Base-by-base conservation (phyloP, 2,113 vertebrate genomes). In the Ranitomeya variabilis region DNA sequence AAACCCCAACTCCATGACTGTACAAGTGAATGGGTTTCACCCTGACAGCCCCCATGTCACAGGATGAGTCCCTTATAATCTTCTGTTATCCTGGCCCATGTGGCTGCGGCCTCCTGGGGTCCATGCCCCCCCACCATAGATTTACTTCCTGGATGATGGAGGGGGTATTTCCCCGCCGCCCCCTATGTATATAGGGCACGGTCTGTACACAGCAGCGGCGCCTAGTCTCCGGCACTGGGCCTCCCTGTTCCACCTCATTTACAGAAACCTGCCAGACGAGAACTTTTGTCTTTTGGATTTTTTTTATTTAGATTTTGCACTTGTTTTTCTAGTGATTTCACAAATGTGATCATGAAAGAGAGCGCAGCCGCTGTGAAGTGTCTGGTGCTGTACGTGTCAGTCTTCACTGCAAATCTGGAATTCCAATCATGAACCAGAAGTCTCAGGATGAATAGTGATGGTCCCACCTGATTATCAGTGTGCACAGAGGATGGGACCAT, bases 221-320 rank as follows among this genome's bases (percentile, higher is more conserved):
- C 73, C 73, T 76, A 31, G 16, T 74, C 69, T 73, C 69, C 37
- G 31, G 19, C 71, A 74, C 71, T 26, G 13, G 71, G 71, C 71
- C 71, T 74, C 71, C 71, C 71, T 45, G 71, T 74, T 74, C 37
- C 71, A 51, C 31, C 71, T 45, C 71, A 74, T 74, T 74, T 74
- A 74, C 71, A 8, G 15, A 51, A 74, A 74, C 71, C 71, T 74
- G 71, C 45, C 71, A 19, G 71, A 74, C 71, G 16, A 74, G 71
- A 74, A 74, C 31, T 45, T 74, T 74, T 74, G 16, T 45, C 31
- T 74, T 74, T 74, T 74, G 18, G 31, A 18, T 74, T 18, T 7
- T 18, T 19, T 45, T 45, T 10, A 2, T 73, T 14, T 7, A 67
- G 10, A 23, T 10, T 45, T 45, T 45, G 55, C 55, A 57, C 55